Conservation (phyloP, 2,888 invertebrate genomes). For the Cosmopolites sordidus region DNA sequence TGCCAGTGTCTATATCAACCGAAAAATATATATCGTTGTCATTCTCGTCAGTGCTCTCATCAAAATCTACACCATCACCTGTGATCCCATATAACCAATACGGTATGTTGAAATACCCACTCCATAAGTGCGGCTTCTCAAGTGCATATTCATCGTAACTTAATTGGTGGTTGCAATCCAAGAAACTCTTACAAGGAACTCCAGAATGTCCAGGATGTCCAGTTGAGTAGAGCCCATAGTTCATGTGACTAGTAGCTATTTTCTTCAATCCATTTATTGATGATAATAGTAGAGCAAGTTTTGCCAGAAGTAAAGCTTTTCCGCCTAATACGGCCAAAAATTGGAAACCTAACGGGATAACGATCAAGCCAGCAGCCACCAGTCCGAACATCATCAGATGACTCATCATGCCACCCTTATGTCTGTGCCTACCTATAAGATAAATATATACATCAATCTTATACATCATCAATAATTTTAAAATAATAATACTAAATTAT, state of each 20-base stretch:
- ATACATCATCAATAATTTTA: no score
- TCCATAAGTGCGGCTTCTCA: background rate
- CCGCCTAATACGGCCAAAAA: constrained; percentile 78
- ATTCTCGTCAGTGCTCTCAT: constrained; percentile 5
- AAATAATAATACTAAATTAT: no score
- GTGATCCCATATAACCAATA: constrained; percentile 3
- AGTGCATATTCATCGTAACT: background rate
- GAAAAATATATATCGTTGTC: constrained; percentile 19
- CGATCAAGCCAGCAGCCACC: constrained; percentile 69
- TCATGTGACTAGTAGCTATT: constrained; percentile 69
- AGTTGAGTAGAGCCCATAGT: constrained; percentile 70
- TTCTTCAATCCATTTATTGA: constrained; percentile 77
- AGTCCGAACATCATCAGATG: constrained; percentile 76
- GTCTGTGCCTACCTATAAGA: constrained; percentile 50
- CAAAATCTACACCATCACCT: background rate
- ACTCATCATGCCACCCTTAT: constrained; percentile 55
- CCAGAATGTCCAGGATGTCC: constrained; percentile 33
- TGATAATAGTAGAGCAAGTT: constrained; percentile 74
- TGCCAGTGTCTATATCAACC: constrained; percentile 21
- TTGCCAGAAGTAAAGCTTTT: constrained; percentile 73
- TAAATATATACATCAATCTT: no score
- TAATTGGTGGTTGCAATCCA: background rate
- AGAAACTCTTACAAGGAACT: constrained; percentile 20
- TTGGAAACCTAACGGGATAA: constrained; percentile 80
- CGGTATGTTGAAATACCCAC: background rate